These are phyloP conservation scores for Ecliptopera silaceata DNA, from an alignment of 2,888 invertebrate species.

Conservation along the genomic window DNA sequence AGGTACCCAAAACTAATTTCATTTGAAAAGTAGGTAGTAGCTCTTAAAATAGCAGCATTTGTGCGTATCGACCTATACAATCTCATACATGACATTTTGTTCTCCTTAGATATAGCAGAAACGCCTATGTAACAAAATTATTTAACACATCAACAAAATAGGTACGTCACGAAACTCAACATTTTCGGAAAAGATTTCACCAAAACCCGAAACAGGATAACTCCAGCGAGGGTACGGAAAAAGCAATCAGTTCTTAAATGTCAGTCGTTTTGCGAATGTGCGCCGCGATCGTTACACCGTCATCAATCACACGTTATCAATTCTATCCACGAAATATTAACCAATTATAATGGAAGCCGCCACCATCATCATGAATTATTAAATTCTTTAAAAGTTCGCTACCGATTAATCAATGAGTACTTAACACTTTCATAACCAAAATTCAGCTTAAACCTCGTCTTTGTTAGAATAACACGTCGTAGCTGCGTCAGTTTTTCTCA, in stretches of 20 bases:
- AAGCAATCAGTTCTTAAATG: slow-evolving; percentile 37
- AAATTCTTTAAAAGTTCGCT: slow-evolving; percentile 48
- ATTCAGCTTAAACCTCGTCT: background rate
- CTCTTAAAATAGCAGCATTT: no score
- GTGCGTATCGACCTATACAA: no score
- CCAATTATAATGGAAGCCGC: slow-evolving; percentile 66
- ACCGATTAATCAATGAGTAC: slow-evolving; percentile 16
- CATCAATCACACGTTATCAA: slow-evolving; percentile 79
- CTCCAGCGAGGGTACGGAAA: slow-evolving; percentile 18
- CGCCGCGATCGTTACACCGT: slow-evolving; percentile 58
- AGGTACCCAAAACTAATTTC: no score
- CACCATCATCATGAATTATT: slow-evolving; percentile 55
- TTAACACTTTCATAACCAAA: background rate
- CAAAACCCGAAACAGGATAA: slow-evolving; percentile 12
- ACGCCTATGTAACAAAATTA: no score
- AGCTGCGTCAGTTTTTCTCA: slow-evolving; percentile 1
- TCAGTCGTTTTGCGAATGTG: slow-evolving; percentile 38
- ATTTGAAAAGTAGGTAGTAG: no score
- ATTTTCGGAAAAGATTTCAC: slow-evolving; percentile 14
- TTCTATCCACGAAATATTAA: slow-evolving; percentile 68
- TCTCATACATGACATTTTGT: no score
- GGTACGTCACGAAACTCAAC: background rate
- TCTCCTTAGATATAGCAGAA: no score
- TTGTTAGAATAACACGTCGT: background rate
- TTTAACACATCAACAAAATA: no score